phyloP scores from a whole-genome alignment of 2,888 invertebrate genomes.

The Dione juno region DNA sequence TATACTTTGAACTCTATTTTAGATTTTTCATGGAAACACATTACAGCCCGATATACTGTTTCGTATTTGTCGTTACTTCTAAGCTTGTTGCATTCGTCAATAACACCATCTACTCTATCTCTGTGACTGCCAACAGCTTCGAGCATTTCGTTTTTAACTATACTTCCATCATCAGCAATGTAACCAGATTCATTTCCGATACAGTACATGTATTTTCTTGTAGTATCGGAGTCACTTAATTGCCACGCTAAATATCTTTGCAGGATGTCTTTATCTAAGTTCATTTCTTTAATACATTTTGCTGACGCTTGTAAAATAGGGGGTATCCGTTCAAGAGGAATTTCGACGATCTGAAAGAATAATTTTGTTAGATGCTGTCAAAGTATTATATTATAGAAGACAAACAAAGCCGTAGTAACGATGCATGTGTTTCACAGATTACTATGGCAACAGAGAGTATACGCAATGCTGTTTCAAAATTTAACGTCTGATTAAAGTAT shows the following conservation, averaged over 20 bases:
- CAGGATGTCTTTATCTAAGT: neutral
- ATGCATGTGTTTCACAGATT: too few species aligned
- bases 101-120: neutral
- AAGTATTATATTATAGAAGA: too few species aligned
- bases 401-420: too few species aligned
- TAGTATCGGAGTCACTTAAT: neutral
- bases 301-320: constrained; percentile 2
- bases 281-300: neutral
- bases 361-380: neutral
- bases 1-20: neutral
- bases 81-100: constrained; percentile 4
- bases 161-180: constrained; percentile 6
- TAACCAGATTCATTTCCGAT: constrained; percentile 1
- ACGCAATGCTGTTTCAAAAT: too few species aligned
- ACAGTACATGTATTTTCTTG: constrained; percentile 1
- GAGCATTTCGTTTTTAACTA: neutral
- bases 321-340: neutral
- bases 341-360: neutral
- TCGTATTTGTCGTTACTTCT: constrained; percentile 1
- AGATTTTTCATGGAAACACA: neutral
- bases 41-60: neutral
- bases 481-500: too few species aligned
- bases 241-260: neutral
- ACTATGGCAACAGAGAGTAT: too few species aligned
- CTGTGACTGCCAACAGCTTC: neutral